phyloP scores from a whole-genome alignment of 2,113 vertebrate genomes.

The Protomyctophum bolini region DNA sequence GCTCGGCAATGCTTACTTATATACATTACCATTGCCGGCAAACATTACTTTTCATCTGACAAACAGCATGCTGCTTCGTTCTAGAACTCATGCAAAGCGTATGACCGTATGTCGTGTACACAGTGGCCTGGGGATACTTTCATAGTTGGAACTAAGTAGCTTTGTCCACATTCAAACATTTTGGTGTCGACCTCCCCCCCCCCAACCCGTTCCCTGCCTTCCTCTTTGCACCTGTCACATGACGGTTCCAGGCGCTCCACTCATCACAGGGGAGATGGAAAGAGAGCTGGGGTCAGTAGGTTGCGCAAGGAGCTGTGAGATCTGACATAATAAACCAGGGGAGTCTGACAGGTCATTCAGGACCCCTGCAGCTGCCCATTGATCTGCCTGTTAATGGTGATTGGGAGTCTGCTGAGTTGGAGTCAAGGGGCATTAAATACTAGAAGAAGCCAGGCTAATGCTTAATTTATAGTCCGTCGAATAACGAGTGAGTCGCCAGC shows the following conservation, averaged over 20 bases:
- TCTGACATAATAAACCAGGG: constrained; percentile 59
- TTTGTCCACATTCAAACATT: constrained; percentile 60
- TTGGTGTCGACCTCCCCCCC: background rate
- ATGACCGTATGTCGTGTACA: constrained; percentile 17
- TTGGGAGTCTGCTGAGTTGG: constrained; percentile 32
- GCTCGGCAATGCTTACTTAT: too few species aligned
- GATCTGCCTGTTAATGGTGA: constrained; percentile 64
- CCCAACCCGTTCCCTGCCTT: background rate
- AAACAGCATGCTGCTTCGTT: background rate
- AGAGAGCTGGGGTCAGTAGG: constrained; percentile 47
- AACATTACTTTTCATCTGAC: background rate
- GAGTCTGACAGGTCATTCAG: constrained; percentile 57
- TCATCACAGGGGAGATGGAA: constrained; percentile 31
- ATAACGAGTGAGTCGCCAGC: too few species aligned
- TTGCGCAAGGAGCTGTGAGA: constrained; percentile 47
- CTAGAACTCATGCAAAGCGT: constrained; percentile 7
- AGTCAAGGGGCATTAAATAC: constrained; percentile 16
- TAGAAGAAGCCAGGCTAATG: background rate
- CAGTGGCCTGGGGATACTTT: constrained; percentile 34
- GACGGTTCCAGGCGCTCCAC: constrained; percentile 21
- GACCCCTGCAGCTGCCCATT: constrained; percentile 56
- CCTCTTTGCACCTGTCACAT: constrained; percentile 41
- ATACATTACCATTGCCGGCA: too few species aligned
- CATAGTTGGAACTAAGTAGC: constrained; percentile 34
- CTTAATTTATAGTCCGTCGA: background rate